phyloP scores from a whole-genome alignment of 2,113 vertebrate genomes.

The Okapia johnstoni region DNA sequence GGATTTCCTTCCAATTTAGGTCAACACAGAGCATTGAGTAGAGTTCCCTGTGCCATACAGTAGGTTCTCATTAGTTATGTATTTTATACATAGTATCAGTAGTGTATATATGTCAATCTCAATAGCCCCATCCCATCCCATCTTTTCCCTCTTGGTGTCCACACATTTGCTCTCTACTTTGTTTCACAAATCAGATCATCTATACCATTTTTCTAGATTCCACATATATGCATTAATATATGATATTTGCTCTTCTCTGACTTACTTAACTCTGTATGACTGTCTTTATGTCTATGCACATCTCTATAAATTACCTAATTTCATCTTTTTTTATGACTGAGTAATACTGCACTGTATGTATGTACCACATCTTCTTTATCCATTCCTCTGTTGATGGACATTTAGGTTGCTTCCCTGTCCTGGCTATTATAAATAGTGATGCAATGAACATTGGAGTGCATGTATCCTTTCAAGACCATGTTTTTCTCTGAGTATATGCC shows the following conservation, averaged over 20 bases:
- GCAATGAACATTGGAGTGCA: background rate
- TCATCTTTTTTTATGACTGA: background rate
- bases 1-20: background rate
- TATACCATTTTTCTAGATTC: background rate
- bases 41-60: background rate
- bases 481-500: background rate
- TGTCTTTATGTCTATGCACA: background rate
- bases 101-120: background rate
- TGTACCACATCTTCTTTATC: background rate
- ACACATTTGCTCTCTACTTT: background rate
- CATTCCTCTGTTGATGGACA: background rate
- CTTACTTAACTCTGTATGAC: background rate
- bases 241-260: background rate
- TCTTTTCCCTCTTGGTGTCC: background rate
- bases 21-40: rapidly evolving
- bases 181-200: background rate
- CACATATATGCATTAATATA: background rate
- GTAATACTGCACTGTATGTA: background rate
- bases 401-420: background rate
- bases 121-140: background rate
- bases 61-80: background rate
- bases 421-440: background rate
- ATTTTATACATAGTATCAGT: background rate
- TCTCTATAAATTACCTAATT: background rate
- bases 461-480: background rate